Conservation (phyloP, 2,888 invertebrate species). For the Noctua fimbriata region DNA sequence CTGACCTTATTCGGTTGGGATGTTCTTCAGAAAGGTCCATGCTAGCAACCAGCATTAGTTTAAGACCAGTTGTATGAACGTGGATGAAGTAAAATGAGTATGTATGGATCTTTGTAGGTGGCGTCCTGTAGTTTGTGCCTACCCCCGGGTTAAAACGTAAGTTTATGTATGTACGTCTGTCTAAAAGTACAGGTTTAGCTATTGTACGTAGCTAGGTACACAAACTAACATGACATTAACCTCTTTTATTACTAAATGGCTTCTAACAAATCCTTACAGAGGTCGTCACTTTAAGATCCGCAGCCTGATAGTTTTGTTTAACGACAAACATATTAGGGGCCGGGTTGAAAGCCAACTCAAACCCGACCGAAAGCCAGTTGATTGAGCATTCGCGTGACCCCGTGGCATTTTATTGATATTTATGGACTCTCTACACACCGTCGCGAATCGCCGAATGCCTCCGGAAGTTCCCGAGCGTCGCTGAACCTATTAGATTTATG, state of each 20-base stretch:
- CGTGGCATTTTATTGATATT: slow-evolving; percentile 64
- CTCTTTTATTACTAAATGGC: slow-evolving; percentile 40
- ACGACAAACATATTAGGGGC: slow-evolving; percentile 65
- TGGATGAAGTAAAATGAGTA: neutral
- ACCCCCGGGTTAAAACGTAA: neutral
- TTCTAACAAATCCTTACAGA: slow-evolving; percentile 56
- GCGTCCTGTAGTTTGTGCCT: neutral
- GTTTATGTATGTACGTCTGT: neutral
- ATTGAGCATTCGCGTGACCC: slow-evolving; percentile 69
- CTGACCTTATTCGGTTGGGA: neutral
- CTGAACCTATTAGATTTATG: slow-evolving; percentile 53
- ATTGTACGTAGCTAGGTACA: neutral
- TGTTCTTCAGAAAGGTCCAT: neutral
- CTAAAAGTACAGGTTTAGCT: neutral
- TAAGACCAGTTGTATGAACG: neutral
- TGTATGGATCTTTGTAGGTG: neutral
- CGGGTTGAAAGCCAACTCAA: slow-evolving; percentile 54
- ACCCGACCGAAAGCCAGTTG: slow-evolving; percentile 49
- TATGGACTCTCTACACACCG: slow-evolving; percentile 49
- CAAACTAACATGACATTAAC: slow-evolving; percentile 22
- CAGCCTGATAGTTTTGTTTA: slow-evolving; percentile 60
- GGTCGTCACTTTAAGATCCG: slow-evolving; percentile 51
- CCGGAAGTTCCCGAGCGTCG: slow-evolving; percentile 32
- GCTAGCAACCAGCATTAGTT: neutral
- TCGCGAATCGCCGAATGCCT: slow-evolving; percentile 23